These are phyloP conservation scores for Bembecia ichneumoniformis DNA, from an alignment of 2,888 invertebrate genomes.

Conservation along the genomic window DNA sequence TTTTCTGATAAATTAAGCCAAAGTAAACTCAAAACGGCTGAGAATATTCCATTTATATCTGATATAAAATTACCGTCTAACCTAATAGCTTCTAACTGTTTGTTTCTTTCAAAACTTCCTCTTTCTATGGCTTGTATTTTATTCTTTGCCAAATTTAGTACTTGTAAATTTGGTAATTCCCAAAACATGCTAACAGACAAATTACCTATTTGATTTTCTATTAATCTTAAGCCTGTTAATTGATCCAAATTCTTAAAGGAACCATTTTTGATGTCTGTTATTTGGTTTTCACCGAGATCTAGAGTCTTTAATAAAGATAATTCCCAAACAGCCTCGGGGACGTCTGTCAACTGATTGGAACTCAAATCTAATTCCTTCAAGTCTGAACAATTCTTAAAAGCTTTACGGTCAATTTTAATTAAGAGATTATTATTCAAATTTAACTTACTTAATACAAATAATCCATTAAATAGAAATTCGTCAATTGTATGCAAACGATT, in stretches of 20 bases:
- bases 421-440: conserved; percentile 89
- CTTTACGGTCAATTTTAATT: conserved; percentile 80
- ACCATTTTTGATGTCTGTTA: conserved; percentile 85
- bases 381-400: conserved; percentile 90
- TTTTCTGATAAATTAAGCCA: conserved; percentile 93
- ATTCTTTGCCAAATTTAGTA: conserved; percentile 90
- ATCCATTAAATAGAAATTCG: conserved; percentile 84
- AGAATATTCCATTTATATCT: conserved; percentile 91
- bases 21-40: conserved; percentile 83
- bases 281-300: conserved; percentile 93
- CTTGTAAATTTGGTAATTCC: conserved; percentile 86
- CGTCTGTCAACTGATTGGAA: conserved; percentile 84
- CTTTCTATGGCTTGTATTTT: conserved; percentile 87
- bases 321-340: conserved; percentile 87
- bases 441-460: conserved; percentile 86
- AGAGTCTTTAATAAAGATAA: conserved; percentile 87
- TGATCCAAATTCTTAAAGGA: conserved; percentile 89
- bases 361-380: conserved; percentile 91
- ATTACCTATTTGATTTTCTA: conserved; percentile 91
- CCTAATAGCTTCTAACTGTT: conserved; percentile 87
- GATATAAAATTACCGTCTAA: conserved; percentile 90
- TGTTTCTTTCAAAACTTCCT: conserved; percentile 86
- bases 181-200: conserved; percentile 87
- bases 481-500: conserved; percentile 88
- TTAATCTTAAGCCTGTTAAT: conserved; percentile 87